Conservation (phyloP, 2,797 vertebrate genomes). For the Enteromius argenteus region DNA sequence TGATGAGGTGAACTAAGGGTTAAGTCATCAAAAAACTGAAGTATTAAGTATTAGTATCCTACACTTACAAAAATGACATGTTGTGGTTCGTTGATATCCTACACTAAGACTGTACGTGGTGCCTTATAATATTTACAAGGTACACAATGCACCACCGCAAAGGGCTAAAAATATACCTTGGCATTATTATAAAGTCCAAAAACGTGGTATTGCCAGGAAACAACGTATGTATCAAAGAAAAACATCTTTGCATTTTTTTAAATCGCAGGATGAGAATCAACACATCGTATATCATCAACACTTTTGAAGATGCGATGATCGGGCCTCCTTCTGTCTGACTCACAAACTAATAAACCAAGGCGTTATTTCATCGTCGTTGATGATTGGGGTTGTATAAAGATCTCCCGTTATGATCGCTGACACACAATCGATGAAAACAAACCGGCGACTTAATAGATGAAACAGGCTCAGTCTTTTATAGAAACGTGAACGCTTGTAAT, state of each 20-base stretch:
- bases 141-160: not conserved
- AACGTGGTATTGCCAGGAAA: not conserved
- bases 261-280: not conserved
- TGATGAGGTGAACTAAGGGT: not conserved
- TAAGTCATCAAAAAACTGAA: not conserved
- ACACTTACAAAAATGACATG: not conserved
- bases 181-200: not conserved
- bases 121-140: not conserved
- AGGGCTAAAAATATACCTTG: not conserved
- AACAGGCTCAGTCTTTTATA: not conserved
- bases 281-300: too few species aligned
- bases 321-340: not conserved
- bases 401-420: not conserved
- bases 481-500: too few species aligned
- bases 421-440: accelerated
- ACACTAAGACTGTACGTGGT: not conserved
- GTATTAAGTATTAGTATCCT: not conserved
- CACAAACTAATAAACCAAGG: not conserved
- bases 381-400: not conserved
- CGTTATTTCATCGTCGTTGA: not conserved
- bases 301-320: not conserved
- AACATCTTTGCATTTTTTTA: not conserved
- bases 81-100: not conserved
- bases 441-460: too few species aligned
- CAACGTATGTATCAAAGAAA: not conserved